phyloP scores from a whole-genome alignment of 1,140 invertebrate species.

The Anoplolepis gracilipes region DNA sequence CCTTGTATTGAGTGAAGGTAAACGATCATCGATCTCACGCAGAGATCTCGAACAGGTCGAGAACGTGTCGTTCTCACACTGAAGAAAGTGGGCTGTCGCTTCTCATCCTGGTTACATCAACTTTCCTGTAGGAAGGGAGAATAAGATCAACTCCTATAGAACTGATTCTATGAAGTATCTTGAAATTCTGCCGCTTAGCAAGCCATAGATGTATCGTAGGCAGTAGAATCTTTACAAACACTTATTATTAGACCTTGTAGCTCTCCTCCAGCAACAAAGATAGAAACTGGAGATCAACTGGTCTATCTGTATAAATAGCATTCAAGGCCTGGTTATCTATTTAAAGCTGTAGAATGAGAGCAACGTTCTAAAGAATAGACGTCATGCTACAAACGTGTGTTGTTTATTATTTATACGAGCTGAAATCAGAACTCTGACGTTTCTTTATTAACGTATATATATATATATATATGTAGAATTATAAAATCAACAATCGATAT shows the following conservation, averaged over 20 bases:
- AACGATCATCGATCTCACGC: neutral
- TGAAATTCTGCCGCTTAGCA: neutral
- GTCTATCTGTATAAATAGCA: neutral
- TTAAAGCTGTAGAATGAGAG: neutral
- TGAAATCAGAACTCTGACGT: neutral
- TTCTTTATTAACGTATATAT: neutral
- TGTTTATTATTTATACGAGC: neutral
- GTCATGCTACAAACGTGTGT: neutral
- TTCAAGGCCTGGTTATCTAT: neutral
- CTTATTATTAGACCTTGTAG: neutral
- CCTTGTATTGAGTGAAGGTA: neutral
- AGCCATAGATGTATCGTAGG: neutral
- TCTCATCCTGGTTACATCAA: conserved; percentile 47
- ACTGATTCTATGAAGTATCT: too few relatives aligned
- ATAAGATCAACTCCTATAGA: too few relatives aligned
- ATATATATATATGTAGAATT: neutral
- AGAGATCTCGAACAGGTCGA: neutral
- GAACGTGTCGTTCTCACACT: conserved; percentile 84
- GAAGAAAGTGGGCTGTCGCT: conserved; percentile 81
- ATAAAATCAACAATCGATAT: neutral
- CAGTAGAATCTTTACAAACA: neutral
- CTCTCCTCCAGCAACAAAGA: neutral
- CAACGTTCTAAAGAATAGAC: neutral
- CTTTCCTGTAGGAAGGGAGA: too few relatives aligned
- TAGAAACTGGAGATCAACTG: neutral